Conservation (phyloP, 2,797 vertebrate species). For the Catamblyrhynchus diadema region DNA sequence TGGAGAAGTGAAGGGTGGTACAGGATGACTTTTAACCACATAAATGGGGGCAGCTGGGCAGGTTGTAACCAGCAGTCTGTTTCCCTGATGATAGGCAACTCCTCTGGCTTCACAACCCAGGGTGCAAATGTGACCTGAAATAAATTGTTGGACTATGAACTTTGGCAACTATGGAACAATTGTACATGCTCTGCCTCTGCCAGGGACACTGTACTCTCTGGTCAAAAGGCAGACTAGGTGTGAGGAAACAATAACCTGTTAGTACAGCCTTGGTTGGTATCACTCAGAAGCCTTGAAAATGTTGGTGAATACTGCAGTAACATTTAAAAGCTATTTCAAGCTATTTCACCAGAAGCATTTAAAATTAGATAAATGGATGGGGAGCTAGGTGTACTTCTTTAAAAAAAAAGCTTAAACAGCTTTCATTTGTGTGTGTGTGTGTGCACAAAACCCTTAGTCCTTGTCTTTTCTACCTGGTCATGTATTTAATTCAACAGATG, state of each 20-base stretch:
- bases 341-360: not conserved
- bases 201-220: not conserved
- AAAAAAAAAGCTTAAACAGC: not conserved
- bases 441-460: not conserved
- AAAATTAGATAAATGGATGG: not conserved
- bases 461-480: not conserved
- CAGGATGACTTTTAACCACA: not conserved
- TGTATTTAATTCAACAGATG: not conserved
- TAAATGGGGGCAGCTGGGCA: not conserved
- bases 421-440: not conserved
- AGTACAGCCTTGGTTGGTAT: not conserved
- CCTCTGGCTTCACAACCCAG: not conserved
- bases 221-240: not conserved
- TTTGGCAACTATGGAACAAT: rapidly evolving
- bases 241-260: not conserved
- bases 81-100: not conserved
- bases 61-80: not conserved
- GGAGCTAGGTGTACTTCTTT: not conserved
- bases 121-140: not conserved
- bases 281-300: not conserved
- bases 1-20: not conserved
- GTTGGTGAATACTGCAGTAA: not conserved
- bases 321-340: not conserved
- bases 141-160: not conserved
- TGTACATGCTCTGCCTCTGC: not conserved